phyloP scores from a whole-genome alignment of 1,140 invertebrate species.

The Drosophila lowei region DNA sequence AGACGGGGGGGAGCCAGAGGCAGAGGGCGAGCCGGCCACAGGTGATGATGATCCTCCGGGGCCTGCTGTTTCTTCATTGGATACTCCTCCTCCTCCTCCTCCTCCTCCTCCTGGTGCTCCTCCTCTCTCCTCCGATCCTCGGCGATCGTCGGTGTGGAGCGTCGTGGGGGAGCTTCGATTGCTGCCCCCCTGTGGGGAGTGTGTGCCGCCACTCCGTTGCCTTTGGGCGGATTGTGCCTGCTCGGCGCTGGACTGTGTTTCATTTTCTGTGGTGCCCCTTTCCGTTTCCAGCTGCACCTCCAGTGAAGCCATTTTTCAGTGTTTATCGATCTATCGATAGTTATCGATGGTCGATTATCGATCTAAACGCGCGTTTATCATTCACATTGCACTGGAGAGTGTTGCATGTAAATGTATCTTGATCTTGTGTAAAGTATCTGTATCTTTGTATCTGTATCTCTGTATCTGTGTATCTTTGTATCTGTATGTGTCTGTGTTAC shows the following conservation, averaged over 20 bases:
- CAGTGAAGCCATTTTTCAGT: constrained; percentile 44
- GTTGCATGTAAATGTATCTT: constrained; percentile 30
- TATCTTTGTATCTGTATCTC: constrained; percentile 5
- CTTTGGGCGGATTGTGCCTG: constrained; percentile 59
- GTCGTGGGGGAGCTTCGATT: constrained; percentile 16
- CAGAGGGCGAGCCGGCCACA: constrained; percentile 29
- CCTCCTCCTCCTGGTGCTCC: constrained; percentile 1
- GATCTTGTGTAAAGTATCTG: not conserved
- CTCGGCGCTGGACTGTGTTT: constrained; percentile 27
- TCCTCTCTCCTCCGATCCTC: constrained; percentile 26
- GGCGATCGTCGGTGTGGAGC: constrained; percentile 2
- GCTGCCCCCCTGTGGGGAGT: not conserved
- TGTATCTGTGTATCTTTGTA: constrained; percentile 3
- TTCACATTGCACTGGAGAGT: constrained; percentile 26
- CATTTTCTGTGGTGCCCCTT: constrained; percentile 16
- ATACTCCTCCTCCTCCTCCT: not conserved
- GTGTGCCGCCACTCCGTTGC: constrained; percentile 57
- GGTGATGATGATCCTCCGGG: constrained; percentile 28
- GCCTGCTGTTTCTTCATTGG: not conserved
- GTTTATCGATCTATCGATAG: constrained; percentile 9
- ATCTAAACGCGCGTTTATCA: constrained; percentile 32
- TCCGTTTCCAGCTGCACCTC: constrained; percentile 29
- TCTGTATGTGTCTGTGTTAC: constrained; percentile 3
- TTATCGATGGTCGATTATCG: constrained; percentile 26
- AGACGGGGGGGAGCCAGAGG: constrained; percentile 24